Conservation (phyloP, 2,797 vertebrate species). For the Lepidocolaptes lacrymiger region DNA sequence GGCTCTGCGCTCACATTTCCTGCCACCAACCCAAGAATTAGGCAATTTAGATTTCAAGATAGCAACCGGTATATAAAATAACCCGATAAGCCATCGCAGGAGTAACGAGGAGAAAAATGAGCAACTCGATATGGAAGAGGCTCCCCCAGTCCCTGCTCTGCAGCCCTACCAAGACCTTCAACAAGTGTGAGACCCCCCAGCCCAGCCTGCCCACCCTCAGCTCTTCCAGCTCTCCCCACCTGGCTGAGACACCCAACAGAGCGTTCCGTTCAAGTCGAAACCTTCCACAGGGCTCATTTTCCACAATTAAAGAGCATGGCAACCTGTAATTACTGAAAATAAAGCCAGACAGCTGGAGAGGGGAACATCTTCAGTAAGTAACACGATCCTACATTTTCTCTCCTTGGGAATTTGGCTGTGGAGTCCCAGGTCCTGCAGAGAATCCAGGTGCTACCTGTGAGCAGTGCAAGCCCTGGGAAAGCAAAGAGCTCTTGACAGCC, state of each 20-base stretch:
- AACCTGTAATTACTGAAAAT: conserved; percentile 55
- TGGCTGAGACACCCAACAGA: not conserved
- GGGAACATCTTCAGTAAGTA: conserved; percentile 18
- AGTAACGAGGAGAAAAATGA: not conserved
- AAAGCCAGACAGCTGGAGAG: conserved; percentile 25
- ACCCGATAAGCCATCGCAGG: not conserved
- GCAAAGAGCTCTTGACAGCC: not conserved
- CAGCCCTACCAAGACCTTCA: fast-evolving
- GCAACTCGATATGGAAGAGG: not conserved
- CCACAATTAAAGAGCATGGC: conserved; percentile 43
- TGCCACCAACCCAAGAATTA: conserved; percentile 55
- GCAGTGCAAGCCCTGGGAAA: not conserved
- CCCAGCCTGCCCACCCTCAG: not conserved
- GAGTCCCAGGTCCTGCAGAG: not conserved
- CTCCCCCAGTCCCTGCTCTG: not conserved
- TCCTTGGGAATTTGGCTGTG: not conserved
- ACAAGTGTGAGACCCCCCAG: not conserved
- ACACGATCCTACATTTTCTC: not conserved
- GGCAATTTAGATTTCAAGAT: conserved; percentile 54
- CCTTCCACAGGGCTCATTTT: conserved; percentile 1
- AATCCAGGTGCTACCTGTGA: not conserved
- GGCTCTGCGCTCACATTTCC: conserved; percentile 50
- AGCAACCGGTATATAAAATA: not conserved
- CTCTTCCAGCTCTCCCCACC: not conserved
- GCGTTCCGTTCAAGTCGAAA: conserved; percentile 26